Conservation (phyloP, 1,140 invertebrate species). For the Drosophila pallidifrons region DNA sequence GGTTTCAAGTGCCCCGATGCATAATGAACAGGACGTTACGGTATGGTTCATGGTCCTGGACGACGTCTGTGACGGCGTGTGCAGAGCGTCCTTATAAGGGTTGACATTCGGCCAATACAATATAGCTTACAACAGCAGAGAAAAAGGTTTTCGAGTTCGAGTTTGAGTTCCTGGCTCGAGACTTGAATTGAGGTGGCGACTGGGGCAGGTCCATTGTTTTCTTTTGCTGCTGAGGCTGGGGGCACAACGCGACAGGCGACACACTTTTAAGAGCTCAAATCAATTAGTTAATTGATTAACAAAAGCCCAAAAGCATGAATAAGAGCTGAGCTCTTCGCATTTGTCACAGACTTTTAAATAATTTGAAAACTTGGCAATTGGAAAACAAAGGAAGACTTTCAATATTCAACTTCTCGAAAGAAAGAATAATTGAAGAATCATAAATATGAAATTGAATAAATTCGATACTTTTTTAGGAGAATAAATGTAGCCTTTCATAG, state of each 20-base stretch:
- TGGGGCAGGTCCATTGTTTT: conserved; percentile 61
- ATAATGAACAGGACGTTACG: conserved; percentile 72
- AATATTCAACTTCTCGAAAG: not conserved
- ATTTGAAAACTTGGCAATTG: conserved; percentile 13
- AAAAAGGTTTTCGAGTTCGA: conserved; percentile 56
- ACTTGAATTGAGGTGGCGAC: conserved; percentile 69
- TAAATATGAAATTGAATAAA: too few relatives aligned
- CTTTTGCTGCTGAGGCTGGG: conserved; percentile 18
- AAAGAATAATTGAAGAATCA: too few relatives aligned
- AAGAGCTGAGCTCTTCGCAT: not conserved
- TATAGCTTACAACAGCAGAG: conserved; percentile 29
- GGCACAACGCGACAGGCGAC: conserved; percentile 55
- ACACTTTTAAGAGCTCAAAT: conserved; percentile 76
- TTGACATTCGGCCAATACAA: conserved; percentile 74
- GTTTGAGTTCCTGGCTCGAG: conserved; percentile 7
- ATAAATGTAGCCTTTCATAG: too few relatives aligned
- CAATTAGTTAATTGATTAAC: conserved; percentile 82
- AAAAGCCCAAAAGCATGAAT: conserved; percentile 48
- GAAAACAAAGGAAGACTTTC: not conserved
- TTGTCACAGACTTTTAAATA: conserved; percentile 11
- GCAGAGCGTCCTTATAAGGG: conserved; percentile 65
- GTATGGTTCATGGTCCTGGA: conserved; percentile 35
- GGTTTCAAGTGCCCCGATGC: conserved; percentile 71
- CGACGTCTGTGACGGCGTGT: conserved; percentile 49
- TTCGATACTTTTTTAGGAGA: too few relatives aligned